Evolutionary conservation across 2,113 vertebrate species (phyloP).

Genomic region (Athene noctua): DNA sequence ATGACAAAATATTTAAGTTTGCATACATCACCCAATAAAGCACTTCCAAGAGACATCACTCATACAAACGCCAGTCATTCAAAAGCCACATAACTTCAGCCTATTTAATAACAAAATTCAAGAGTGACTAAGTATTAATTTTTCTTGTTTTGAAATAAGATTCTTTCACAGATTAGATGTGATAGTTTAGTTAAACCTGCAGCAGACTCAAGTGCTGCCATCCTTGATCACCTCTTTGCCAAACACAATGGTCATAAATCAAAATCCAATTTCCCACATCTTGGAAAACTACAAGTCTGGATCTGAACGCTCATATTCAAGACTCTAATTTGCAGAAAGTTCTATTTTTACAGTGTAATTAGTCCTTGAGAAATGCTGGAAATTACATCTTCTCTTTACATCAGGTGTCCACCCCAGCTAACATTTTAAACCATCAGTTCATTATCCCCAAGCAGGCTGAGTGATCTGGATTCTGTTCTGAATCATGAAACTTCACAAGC

Average conservation of each 20-base stretch:
- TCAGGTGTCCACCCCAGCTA: not conserved
- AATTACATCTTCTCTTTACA: not conserved
- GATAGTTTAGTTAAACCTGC: not conserved
- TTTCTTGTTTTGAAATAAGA: not conserved
- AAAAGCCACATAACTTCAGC: not conserved
- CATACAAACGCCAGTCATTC: not conserved
- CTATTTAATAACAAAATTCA: not conserved
- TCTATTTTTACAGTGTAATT: not conserved
- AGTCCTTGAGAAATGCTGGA: not conserved
- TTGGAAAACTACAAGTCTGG: not conserved
- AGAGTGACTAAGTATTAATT: not conserved
- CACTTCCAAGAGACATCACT: not conserved
- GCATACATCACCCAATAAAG: not conserved
- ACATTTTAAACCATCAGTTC: not conserved
- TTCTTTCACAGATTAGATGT: not conserved
- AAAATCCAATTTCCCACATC: not conserved
- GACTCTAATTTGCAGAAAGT: not conserved
- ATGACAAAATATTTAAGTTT: not conserved
- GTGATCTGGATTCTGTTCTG: not conserved
- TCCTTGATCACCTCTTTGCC: not conserved
- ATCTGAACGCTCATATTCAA: accelerated
- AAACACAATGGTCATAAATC: not conserved
- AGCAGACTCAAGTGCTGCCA: not conserved
- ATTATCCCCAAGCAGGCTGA: not conserved
- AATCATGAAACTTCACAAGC: not conserved